Evolutionary conservation across 2,797 vertebrate genomes (phyloP).

Genomic region (Orestias chungarensis): DNA sequence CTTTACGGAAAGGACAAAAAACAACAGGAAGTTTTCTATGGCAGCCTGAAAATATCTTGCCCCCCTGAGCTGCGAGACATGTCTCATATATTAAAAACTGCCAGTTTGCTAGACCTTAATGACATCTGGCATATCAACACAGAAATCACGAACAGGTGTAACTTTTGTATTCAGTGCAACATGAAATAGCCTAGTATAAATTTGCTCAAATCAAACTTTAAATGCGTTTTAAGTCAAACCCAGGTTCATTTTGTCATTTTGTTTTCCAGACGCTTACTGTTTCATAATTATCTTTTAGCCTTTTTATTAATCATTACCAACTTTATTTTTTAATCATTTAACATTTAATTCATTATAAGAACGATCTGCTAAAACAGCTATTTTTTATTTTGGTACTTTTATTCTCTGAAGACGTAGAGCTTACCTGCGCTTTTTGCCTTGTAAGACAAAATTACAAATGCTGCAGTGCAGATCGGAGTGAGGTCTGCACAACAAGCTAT

Average conservation of each 20-base stretch:
- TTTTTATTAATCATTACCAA: too few relatives aligned
- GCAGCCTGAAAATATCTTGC: not conserved
- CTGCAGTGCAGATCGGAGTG: not conserved
- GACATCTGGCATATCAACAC: not conserved
- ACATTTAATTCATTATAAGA: not conserved
- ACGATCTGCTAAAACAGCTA: not conserved
- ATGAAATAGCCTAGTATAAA: not conserved
- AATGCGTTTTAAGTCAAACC: not conserved
- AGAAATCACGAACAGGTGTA: not conserved
- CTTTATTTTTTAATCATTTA: not conserved
- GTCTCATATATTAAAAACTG: not conserved
- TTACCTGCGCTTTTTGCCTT: not conserved
- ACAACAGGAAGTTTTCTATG: not conserved
- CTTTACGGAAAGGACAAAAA: not conserved
- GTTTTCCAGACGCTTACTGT: too few relatives aligned
- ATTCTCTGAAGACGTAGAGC: not conserved
- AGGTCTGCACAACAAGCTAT: conserved; percentile 5
- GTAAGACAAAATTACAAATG: not conserved
- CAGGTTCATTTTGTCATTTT: too few relatives aligned
- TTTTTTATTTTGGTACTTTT: not conserved
- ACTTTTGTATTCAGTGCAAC: not conserved
- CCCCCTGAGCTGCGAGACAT: not conserved
- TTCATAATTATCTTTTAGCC: too few relatives aligned
- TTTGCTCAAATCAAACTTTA: too few relatives aligned
- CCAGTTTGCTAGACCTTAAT: not conserved